Conservation (phyloP, 1,140 invertebrate genomes). For the Chironomus tepperi region DNA sequence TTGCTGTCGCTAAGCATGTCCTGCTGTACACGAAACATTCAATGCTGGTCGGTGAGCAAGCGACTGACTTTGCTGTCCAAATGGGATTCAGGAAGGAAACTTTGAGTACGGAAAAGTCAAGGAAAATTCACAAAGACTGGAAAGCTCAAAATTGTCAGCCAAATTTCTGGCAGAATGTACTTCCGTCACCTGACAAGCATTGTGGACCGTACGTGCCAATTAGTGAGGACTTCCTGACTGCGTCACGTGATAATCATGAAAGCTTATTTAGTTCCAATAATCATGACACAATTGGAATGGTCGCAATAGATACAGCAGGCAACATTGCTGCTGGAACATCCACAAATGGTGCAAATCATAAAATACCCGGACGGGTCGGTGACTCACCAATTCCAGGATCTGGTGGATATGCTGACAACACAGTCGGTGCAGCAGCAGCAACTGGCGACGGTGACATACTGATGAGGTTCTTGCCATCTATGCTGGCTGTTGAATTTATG, state of each 20-base stretch:
- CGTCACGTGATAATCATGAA: constrained; percentile 29
- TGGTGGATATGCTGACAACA: constrained; percentile 86
- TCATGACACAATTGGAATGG: constrained; percentile 97
- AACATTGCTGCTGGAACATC: constrained; percentile 87
- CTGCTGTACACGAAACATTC: constrained; percentile 88
- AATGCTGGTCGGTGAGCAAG: constrained; percentile 78
- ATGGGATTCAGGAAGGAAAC: constrained; percentile 84
- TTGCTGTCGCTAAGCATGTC: constrained; percentile 83
- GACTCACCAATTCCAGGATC: constrained; percentile 92
- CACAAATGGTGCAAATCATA: constrained; percentile 88
- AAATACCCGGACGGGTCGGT: constrained; percentile 93
- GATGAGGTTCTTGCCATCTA: constrained; percentile 56
- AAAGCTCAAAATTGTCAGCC: constrained; percentile 79
- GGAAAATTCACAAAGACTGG: constrained; percentile 68
- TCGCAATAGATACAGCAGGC: constrained; percentile 73
- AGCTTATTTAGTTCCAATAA: constrained; percentile 48
- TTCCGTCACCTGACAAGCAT: constrained; percentile 63
- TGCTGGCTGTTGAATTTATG: constrained; percentile 83
- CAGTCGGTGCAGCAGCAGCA: constrained; percentile 81
- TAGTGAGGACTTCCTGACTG: constrained; percentile 29
- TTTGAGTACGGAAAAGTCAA: constrained; percentile 65
- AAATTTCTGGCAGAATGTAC: constrained; percentile 92
- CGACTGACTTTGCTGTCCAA: constrained; percentile 77
- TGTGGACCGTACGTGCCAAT: constrained; percentile 83
- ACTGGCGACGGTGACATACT: constrained; percentile 97